Evolutionary conservation across 2,888 invertebrate species (phyloP).

Genomic region (Epistrophe eligans): DNA sequence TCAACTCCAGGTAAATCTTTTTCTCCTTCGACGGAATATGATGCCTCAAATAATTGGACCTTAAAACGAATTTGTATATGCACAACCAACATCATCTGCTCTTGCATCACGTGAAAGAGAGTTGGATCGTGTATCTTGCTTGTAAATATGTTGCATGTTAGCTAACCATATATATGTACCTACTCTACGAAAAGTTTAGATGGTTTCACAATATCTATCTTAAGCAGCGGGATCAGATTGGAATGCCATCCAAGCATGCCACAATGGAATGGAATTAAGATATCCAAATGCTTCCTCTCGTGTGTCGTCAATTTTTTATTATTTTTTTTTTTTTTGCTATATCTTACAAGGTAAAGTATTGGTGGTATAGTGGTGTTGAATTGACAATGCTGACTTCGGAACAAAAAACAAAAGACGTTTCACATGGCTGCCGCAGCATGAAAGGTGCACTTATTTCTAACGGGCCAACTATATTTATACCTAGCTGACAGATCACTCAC

Average conservation of each 20-base stretch:
- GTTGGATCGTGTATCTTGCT: conserved; percentile 21
- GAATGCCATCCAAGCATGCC: conserved; percentile 63
- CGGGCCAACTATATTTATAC: conserved; percentile 41
- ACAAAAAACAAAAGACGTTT: conserved; percentile 42
- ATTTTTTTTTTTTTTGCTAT: background rate
- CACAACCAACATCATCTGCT: conserved; percentile 8
- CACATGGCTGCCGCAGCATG: conserved; percentile 55
- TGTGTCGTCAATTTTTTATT: background rate
- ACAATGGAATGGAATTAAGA: conserved; percentile 25
- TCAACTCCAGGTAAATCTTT: conserved; percentile 19
- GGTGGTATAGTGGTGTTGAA: conserved; percentile 23
- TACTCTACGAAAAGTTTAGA: conserved; percentile 1
- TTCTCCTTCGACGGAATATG: conserved; percentile 27
- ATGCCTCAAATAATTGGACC: conserved; percentile 58
- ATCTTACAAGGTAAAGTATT: background rate
- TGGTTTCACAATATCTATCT: conserved; percentile 53
- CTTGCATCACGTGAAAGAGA: conserved; percentile 49
- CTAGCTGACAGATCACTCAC: conserved; percentile 61
- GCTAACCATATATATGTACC: conserved; percentile 42
- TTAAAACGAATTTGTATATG: conserved; percentile 14
- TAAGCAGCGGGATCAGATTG: conserved; percentile 3
- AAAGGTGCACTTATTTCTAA: conserved; percentile 57
- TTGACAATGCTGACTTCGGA: conserved; percentile 7
- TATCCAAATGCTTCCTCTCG: conserved; percentile 28
- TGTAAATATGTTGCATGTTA: background rate